A percentile compares a stretch with the other conserved stretches of the same genome.
Conservation (phyloP, 2,888 invertebrate genomes). For the Heliconius erato region DNA sequence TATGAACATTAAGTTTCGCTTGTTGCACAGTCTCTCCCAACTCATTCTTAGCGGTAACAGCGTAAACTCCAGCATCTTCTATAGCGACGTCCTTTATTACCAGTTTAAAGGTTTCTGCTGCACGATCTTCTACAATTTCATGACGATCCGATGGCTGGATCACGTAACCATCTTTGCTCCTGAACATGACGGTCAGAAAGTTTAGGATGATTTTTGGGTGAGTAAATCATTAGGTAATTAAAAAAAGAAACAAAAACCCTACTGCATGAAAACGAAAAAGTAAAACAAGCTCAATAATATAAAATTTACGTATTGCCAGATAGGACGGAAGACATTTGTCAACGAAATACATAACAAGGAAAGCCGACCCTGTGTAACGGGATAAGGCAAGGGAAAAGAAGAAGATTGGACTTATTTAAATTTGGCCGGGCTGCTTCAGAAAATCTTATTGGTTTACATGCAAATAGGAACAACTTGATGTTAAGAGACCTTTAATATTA, state of each 20-base stretch:
- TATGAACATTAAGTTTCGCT: slow-evolving; percentile 90
- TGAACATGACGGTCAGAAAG: slow-evolving; percentile 55
- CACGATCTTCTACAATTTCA: slow-evolving; percentile 87
- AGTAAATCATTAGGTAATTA: background rate
- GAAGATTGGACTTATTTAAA: too few species aligned
- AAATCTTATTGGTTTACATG: too few species aligned
- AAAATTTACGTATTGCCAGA: too few species aligned
- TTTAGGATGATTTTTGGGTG: background rate
- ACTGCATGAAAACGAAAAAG: too few species aligned
- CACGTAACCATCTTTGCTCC: slow-evolving; percentile 88
- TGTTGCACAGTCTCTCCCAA: slow-evolving; percentile 90
- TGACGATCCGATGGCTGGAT: slow-evolving; percentile 86
- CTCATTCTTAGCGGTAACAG: slow-evolving; percentile 91
- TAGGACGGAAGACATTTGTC: too few species aligned
- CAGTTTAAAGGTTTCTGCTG: slow-evolving; percentile 89
- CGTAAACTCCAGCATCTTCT: slow-evolving; percentile 92
- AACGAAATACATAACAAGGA: too few species aligned
- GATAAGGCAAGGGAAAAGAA: too few species aligned
- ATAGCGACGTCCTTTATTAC: slow-evolving; percentile 89
- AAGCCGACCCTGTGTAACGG: too few species aligned
- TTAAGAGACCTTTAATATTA: background rate
- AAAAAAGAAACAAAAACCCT: background rate
- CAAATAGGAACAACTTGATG: too few species aligned
- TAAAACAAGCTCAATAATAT: too few species aligned
- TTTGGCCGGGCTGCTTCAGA: too few species aligned